phyloP scores from a whole-genome alignment of 1,140 invertebrate genomes.

The Aphelenchoides avenae region DNA sequence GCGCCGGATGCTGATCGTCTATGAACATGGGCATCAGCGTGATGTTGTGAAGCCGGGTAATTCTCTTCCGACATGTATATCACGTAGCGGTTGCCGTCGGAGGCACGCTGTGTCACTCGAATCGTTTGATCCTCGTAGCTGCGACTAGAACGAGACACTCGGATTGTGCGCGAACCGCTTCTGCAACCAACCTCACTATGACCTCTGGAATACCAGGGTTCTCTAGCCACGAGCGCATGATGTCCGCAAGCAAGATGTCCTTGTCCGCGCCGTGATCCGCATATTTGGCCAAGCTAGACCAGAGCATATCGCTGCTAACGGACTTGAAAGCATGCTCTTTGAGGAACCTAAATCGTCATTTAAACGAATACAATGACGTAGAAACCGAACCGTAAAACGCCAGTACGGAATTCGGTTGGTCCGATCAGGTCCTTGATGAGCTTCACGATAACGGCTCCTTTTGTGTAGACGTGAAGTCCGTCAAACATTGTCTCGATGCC shows the following conservation, averaged over 20 bases:
- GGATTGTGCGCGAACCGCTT: too few relatives aligned
- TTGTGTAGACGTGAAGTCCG: constrained; percentile 50
- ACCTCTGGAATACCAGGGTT: constrained; percentile 55
- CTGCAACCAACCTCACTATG: constrained; percentile 24
- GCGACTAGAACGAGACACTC: constrained; percentile 31
- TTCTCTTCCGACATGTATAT: constrained; percentile 39
- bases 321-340: constrained; percentile 48
- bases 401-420: constrained; percentile 38
- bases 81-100: constrained; percentile 45
- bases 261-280: constrained; percentile 54
- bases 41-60: too few relatives aligned
- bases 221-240: constrained; percentile 53
- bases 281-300: constrained; percentile 39
- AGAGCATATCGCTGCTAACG: constrained; percentile 44
- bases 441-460: constrained; percentile 48
- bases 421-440: constrained; percentile 44
- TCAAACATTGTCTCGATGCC: constrained; percentile 50
- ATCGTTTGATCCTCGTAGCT: constrained; percentile 57
- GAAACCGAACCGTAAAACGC: constrained; percentile 34
- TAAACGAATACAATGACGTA: not conserved
- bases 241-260: constrained; percentile 37
- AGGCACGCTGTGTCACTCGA: constrained; percentile 37
- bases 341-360: constrained; percentile 39
- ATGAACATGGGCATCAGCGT: too few relatives aligned
- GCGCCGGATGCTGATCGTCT: constrained; percentile 10